These are phyloP conservation scores for Saiga tatarica DNA, from an alignment of 2,113 vertebrate genomes.

Conservation along the genomic window DNA sequence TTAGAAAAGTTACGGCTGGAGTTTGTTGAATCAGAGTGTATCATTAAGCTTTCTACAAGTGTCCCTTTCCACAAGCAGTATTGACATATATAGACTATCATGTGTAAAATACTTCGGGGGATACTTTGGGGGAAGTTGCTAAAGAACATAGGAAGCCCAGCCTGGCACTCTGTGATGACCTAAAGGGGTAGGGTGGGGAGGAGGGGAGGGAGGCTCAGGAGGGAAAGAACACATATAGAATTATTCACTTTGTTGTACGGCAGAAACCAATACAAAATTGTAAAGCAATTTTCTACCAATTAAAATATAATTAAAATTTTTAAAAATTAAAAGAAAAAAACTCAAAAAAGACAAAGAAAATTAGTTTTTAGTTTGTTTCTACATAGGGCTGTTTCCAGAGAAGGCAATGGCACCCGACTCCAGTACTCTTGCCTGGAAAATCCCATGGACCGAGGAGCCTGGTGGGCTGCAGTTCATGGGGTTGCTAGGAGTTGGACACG, in stretches of 20 bases:
- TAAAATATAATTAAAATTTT: not conserved
- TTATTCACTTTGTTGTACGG: not conserved
- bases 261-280: not conserved
- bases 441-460: no score
- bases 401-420: no score
- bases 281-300: not conserved
- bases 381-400: not conserved
- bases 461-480: no score
- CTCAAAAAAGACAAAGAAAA: not conserved
- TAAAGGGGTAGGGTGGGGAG: not conserved
- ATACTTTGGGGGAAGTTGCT: no score
- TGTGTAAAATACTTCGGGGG: not conserved
- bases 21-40: not conserved
- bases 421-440: no score
- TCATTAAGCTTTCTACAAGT: not conserved
- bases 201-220: not conserved
- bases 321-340: not conserved
- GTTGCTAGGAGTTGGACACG: no score
- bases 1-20: not conserved
- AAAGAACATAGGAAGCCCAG: not conserved
- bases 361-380: not conserved
- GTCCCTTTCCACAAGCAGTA: not conserved
- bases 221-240: not conserved
- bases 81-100: not conserved
- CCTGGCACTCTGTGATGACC: not conserved